A percentile compares a stretch with the other conserved stretches of the same genome.
Conservation (phyloP, 2,113 vertebrate species). For the Atlantisia rogersi region DNA sequence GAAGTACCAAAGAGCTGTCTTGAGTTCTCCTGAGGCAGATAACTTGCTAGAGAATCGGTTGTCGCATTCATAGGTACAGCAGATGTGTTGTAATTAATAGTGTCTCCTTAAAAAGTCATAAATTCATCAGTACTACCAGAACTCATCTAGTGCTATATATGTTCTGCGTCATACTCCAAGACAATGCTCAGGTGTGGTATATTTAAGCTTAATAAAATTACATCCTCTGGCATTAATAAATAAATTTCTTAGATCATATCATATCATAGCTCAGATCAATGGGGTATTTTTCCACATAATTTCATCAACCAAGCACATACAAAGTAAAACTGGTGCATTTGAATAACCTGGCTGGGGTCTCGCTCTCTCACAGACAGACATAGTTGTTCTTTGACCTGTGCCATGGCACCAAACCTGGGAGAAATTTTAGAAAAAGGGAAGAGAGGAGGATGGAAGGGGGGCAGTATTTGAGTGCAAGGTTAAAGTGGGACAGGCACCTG, state of each 20-base stretch:
- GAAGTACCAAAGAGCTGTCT: background rate
- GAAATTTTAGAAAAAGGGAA: background rate
- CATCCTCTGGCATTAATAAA: background rate
- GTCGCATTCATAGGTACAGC: background rate
- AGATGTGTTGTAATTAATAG: background rate
- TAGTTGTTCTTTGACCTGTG: background rate
- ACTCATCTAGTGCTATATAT: background rate
- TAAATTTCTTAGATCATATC: background rate
- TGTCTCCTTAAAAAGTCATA: background rate
- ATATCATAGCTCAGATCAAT: background rate
- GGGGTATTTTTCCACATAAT: background rate
- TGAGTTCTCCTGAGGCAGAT: background rate
- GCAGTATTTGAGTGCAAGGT: background rate
- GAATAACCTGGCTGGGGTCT: background rate
- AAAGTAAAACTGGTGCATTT: background rate
- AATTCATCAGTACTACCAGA: background rate
- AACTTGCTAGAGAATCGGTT: background rate
- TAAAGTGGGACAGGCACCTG: background rate
- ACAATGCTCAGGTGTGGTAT: background rate
- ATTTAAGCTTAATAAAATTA: background rate
- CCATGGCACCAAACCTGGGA: background rate
- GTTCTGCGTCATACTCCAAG: background rate
- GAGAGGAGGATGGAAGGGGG: background rate
- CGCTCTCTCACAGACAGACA: background rate
- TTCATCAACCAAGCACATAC: background rate